Conservation (phyloP, 2,888 invertebrate genomes). For the Patella caerulea region DNA sequence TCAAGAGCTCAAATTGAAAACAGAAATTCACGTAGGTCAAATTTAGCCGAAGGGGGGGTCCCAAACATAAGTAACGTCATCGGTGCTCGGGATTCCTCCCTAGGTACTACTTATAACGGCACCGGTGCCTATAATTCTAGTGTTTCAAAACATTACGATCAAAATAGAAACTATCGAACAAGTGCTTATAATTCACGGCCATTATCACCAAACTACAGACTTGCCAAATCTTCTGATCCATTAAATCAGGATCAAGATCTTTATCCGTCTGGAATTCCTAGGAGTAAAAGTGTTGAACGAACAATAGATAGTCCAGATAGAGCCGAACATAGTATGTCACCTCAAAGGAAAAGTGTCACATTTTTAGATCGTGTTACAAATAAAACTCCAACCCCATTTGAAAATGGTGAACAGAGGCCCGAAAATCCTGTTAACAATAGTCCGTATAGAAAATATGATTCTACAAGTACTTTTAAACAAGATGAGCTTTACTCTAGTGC, state of each 20-base stretch:
- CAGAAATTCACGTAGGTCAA: conserved; percentile 29
- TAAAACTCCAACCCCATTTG: background rate
- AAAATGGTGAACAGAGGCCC: background rate
- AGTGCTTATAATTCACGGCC: conserved; percentile 4
- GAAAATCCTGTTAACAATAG: background rate
- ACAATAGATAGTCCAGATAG: conserved; percentile 4
- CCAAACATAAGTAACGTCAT: conserved; percentile 40
- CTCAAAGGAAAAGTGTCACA: background rate
- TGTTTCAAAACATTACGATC: background rate
- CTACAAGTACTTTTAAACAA: background rate
- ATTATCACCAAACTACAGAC: conserved; percentile 7
- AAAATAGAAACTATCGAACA: conserved; percentile 8
- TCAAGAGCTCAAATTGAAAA: background rate
- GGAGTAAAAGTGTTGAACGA: background rate
- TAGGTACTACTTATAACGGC: conserved; percentile 29
- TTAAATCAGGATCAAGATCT: background rate
- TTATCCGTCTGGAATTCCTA: background rate
- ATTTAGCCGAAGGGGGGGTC: conserved; percentile 55
- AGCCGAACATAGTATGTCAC: background rate
- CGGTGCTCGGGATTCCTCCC: conserved; percentile 45
- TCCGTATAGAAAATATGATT: background rate
- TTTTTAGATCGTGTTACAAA: background rate
- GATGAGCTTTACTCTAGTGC: background rate
- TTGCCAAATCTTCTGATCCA: background rate
- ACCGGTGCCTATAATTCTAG: conserved; percentile 23